Conservation (phyloP, 1,140 invertebrate genomes). For the Aphidius ervi region DNA sequence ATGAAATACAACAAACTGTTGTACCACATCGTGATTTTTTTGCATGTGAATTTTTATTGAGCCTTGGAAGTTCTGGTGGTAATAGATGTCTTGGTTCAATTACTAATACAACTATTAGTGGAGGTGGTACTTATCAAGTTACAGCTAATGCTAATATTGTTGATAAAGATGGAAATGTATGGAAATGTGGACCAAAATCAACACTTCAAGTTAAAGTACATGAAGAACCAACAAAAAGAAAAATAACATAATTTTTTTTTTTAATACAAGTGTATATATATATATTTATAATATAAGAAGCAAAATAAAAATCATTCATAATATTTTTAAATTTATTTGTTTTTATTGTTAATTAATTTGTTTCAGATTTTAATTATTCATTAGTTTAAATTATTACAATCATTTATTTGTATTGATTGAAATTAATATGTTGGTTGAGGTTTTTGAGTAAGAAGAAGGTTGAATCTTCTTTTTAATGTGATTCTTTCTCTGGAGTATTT, state of each 20-base stretch:
- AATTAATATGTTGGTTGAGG: slow-evolving; percentile 65
- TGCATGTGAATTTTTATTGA: slow-evolving; percentile 71
- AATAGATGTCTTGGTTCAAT: slow-evolving; percentile 17
- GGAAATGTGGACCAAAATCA: slow-evolving; percentile 64
- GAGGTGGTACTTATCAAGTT: slow-evolving; percentile 61
- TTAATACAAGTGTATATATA: too few species aligned
- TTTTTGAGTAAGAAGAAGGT: slow-evolving; percentile 81
- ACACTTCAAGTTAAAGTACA: slow-evolving; percentile 67
- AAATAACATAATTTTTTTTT: slow-evolving; percentile 31
- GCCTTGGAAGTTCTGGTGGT: slow-evolving; percentile 39
- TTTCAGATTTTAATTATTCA: too few species aligned
- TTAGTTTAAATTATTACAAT: too few species aligned
- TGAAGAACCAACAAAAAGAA: slow-evolving; percentile 57
- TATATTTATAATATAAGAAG: too few species aligned
- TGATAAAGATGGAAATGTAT: slow-evolving; percentile 67
- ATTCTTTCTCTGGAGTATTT: slow-evolving; percentile 89
- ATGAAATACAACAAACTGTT: slow-evolving; percentile 62
- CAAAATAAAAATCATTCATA: too few species aligned
- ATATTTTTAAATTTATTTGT: too few species aligned
- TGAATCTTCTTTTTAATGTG: slow-evolving; percentile 86
- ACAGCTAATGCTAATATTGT: slow-evolving; percentile 68
- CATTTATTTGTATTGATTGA: too few species aligned
- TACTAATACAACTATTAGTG: slow-evolving; percentile 23
- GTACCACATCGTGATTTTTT: slow-evolving; percentile 78
- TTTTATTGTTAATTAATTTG: too few species aligned